phyloP scores from a whole-genome alignment of 92 coral and sea anemone genomes.

The Palythoa grandiflora region DNA sequence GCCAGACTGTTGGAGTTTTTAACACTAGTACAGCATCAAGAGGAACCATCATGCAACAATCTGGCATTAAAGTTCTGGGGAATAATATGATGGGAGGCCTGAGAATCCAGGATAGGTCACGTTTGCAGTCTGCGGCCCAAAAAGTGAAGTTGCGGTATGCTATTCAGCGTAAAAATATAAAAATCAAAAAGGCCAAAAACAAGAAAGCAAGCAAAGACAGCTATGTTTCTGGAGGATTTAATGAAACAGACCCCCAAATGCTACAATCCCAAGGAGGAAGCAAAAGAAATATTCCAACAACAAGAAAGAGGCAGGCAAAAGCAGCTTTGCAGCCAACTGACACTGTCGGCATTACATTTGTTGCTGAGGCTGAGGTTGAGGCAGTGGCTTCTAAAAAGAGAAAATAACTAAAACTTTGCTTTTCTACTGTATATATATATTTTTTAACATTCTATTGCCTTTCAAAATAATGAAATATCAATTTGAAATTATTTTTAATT shows the following conservation, averaged over 20 bases:
- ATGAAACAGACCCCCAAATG: conserved; percentile 13
- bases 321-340: neutral
- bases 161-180: conserved; percentile 24
- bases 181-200: neutral
- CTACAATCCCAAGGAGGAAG: neutral
- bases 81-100: conserved; percentile 11
- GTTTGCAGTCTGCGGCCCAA: conserved; percentile 24
- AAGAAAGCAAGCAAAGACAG: conserved; percentile 1
- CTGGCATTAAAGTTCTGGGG: conserved; percentile 37
- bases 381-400: too few relatives aligned
- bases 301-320: neutral
- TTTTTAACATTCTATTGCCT: too few relatives aligned
- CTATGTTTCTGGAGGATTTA: conserved; percentile 42
- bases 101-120: conserved; percentile 23
- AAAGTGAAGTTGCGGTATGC: conserved; percentile 25
- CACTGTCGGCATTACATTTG: conserved; percentile 8
- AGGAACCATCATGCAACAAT: conserved; percentile 44
- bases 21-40: conserved; percentile 74
- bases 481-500: too few relatives aligned
- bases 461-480: too few relatives aligned
- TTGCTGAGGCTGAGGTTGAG: neutral
- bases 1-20: conserved; percentile 66
- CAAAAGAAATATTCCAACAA: neutral
- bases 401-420: too few relatives aligned
- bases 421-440: too few relatives aligned